A percentile compares a stretch with the other conserved stretches of the same genome.
Conservation (phyloP, 2,888 invertebrate genomes). For the Phania funesta region DNA sequence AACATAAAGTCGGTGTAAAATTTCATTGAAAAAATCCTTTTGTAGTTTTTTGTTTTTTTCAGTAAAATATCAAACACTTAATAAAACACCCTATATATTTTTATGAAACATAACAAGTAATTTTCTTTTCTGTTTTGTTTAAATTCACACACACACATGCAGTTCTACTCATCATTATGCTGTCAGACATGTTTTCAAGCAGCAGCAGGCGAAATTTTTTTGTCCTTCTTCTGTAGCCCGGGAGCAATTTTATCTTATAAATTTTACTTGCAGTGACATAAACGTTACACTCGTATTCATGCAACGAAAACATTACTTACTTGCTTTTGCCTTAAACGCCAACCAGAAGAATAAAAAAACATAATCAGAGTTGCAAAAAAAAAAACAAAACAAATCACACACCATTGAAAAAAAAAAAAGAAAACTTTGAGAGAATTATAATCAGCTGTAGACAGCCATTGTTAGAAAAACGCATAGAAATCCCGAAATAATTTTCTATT, state of each 20-base stretch:
- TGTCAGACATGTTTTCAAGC: constrained; percentile 23
- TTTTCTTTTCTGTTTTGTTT: background rate
- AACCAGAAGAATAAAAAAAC: constrained; percentile 22
- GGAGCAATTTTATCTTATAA: background rate
- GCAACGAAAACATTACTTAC: background rate
- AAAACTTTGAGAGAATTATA: constrained; percentile 1
- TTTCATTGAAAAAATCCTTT: too few relatives aligned
- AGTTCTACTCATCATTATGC: constrained; percentile 10
- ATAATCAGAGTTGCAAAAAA: constrained; percentile 34
- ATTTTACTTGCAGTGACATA: constrained; percentile 31
- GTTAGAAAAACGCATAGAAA: background rate
- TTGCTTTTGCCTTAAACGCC: background rate
- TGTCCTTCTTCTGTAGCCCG: background rate
- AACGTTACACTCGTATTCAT: constrained; percentile 13
- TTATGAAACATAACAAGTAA: background rate
- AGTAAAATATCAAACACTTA: too few relatives aligned
- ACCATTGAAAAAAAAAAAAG: background rate
- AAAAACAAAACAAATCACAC: constrained; percentile 31
- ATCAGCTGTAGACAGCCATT: constrained; percentile 17
- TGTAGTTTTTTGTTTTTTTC: too few relatives aligned
- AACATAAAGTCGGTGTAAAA: too few relatives aligned
- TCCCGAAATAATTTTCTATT: constrained; percentile 25
- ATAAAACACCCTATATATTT: background rate
- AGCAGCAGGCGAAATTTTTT: constrained; percentile 20
- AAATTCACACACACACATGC: background rate